Evolutionary conservation across 2,888 invertebrate genomes (phyloP), one percentile per base, ranked within the genome.

Genomic region (Leptopilina myrica): DNA sequence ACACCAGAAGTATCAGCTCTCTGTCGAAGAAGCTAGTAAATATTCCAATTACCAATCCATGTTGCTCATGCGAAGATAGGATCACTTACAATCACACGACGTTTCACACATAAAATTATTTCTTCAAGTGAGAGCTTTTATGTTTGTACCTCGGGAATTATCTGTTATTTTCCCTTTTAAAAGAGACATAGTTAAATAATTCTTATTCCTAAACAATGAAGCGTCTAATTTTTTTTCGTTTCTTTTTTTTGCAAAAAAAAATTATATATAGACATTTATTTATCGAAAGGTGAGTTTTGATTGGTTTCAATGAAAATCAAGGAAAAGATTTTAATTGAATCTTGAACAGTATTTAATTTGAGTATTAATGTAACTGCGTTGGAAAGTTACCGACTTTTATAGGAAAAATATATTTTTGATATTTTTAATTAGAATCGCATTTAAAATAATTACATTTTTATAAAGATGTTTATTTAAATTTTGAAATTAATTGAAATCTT

Each of bases 21-120:
- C 20, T 64, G 64, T 33, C 33, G 64, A 66, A 66, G 66, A 66
- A 66, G 43, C 66, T 66, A n/a, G 66, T 65, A 66, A 66, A 66
- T 66, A 66, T 43, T 66, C 66, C 43, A 66, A 66, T 66, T 66
- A 15, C 11, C 43, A 66, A 66, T 65, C 33, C 65, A 43, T 65
- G 65, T 65, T 40, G 65, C 65, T 65, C 65, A 65, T 40, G n/a
- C 65, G n/a, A 65, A 33, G 65, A 65, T 65, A 65, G 65, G 12
- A 65, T 43, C 65, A 14, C 33, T 65, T 65, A 65, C 40, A 65
- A 65, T 65, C 65, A 65, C 40, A 65, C 65, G 65, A 62, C 62
- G 62, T 62, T 62, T 62, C 62, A 62, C 62, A 62, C 62, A 62
- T 65, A 65, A 65, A 65, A 65, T 65, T 65, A 43, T 65, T 65